Evolutionary conservation across 2,797 vertebrate species (phyloP), one percentile per base, ranked within the genome.

Genomic region (Bradypodion pumilum): DNA sequence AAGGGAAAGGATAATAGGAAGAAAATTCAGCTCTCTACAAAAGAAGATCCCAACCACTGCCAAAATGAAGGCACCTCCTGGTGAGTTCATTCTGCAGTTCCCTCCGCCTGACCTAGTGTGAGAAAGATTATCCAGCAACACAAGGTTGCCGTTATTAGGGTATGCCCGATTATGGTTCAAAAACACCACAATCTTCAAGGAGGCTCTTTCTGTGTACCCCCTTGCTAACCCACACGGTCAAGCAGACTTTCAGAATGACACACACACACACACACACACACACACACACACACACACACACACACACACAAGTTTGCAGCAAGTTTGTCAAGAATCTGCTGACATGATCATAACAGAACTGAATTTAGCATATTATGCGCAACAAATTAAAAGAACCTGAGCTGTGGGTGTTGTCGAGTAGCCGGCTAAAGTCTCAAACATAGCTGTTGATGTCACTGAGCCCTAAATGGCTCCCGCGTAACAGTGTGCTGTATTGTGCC

Each of bases 341-440:
- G 72, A 68, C 74, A 59, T 40, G 86, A 88, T 81, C 82, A 25
- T 79, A 86, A 87, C 65, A 75, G 56, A 89, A 83, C 84, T 83
- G 72, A 87, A 87, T 89, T 92, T 88, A 88, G 83, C 81, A 81
- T 68, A 80, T 80, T 79, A 3, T 1, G 60, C 69, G 88, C 82
- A 42, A 25, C 23, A 63, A 89, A 86, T 86, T 46, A 44, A 59
- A 40, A 63, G 49, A 75, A 37, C 66, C 19, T 9, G 77, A 86
- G 78, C 63, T 74, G 62, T 77, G 83, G 72, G 69, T 0, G 40
- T 76, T 80, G 69, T 82, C 85, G 42, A 44, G 65, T 44, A 73
- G 44, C 76, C 81, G 80, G 21, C 42, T 15, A 46, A 63, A 70
- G 82, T 44, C 13, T 60, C 37, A 73, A 40, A 3, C 72, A 40